phyloP scores from a whole-genome alignment of 2,113 vertebrate species.

The Gymnobelideus leadbeateri region DNA sequence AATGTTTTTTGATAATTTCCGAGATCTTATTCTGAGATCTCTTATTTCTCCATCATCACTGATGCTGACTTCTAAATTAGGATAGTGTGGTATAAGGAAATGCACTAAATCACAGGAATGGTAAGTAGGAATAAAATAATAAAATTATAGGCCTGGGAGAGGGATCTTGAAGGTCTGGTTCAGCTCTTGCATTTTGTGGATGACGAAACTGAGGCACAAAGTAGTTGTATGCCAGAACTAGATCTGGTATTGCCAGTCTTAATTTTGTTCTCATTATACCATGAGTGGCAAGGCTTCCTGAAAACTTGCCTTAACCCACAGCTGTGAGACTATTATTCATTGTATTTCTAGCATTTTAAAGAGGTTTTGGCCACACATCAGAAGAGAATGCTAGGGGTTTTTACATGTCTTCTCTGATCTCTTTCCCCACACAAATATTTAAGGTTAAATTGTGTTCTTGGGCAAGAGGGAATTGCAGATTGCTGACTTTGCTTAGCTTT shows the following conservation, averaged over 20 bases:
- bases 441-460: neutral
- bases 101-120: neutral
- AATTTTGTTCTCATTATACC: neutral
- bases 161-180: neutral
- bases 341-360: conserved; percentile 25
- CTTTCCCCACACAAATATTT: conserved; percentile 4
- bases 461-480: conserved; percentile 36
- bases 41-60: conserved; percentile 13
- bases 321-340: neutral
- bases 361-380: neutral
- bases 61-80: conserved; percentile 28
- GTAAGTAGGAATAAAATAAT: neutral
- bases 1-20: neutral
- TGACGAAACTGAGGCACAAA: neutral
- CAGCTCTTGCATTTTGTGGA: neutral
- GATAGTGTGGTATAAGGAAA: neutral
- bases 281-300: neutral
- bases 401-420: neutral
- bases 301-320: conserved; percentile 15
- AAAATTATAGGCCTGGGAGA: conserved; percentile 21
- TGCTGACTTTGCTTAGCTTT: conserved; percentile 41
- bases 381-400: neutral
- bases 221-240: neutral
- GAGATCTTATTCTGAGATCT: neutral
- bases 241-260: neutral